Percentiles rank a stretch among this genome's conserved stretches.
Evolutionary conservation across 1,140 invertebrate genomes (phyloP).

Genomic region (Prorops nasuta): DNA sequence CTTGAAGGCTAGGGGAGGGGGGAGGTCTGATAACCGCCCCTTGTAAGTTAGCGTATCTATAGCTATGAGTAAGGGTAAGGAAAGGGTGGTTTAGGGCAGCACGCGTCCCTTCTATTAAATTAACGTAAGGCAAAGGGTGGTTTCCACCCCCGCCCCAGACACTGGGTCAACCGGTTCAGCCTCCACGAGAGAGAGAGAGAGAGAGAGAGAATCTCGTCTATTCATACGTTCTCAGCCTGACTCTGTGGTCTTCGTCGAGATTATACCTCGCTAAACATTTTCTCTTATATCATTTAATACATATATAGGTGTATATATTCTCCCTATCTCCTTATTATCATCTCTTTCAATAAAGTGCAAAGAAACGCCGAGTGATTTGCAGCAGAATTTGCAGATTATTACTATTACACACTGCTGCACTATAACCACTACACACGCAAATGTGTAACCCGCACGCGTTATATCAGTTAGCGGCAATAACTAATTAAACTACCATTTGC

Average conservation of each 20-base stretch:
- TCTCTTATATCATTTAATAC: no score
- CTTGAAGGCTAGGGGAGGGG: conserved; percentile 36
- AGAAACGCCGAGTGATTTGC: no score
- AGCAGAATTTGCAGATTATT: no score
- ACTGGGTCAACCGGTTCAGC: conserved; percentile 39
- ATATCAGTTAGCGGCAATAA: conserved; percentile 17
- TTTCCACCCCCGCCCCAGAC: conserved; percentile 31
- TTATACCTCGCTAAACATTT: no score
- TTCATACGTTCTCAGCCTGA: conserved; percentile 14
- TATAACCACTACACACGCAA: no score
- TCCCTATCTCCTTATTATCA: no score
- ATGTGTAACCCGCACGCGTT: conserved; percentile 30
- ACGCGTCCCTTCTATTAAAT: conserved; percentile 53
- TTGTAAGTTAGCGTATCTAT: conserved; percentile 45
- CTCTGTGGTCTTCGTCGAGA: no score
- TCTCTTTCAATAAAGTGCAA: no score
- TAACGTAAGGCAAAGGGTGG: conserved; percentile 46
- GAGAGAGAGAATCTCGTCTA: conserved; percentile 19
- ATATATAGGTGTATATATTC: no score
- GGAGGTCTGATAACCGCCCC: conserved; percentile 47
- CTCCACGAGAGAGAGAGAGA: no score
- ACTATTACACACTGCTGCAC: no score
- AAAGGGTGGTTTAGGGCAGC: conserved; percentile 40
- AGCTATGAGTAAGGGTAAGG: conserved; percentile 35
- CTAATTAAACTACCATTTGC: conserved; percentile 32